Base-by-base conservation (phyloP, 2,888 invertebrate genomes). In the Drosophila lutescens region DNA sequence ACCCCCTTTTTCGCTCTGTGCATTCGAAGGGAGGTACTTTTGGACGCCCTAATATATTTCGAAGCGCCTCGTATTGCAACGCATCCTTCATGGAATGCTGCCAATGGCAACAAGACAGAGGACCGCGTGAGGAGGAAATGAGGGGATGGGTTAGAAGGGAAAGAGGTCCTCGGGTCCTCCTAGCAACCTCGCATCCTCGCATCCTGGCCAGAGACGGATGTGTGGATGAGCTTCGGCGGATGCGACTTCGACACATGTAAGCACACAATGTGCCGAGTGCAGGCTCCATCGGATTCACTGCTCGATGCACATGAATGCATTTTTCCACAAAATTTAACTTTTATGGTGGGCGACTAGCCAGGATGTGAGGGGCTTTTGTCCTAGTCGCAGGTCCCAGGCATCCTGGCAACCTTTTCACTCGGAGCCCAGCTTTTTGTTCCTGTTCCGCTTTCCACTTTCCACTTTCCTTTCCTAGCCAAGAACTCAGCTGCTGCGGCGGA, bases 311-410 rank as follows among this genome's bases (percentile, higher is more conserved):
- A 88, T 84, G 89, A 89, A 84, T 86, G 82, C 78, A 77, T 80
- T 80, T 82, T 89, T 88, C 86, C 86, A 76, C 89, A 86, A 78
- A 81, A 89, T 86, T 89, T 86, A 86, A 88, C 81, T 80, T 80
- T 74, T 74, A 77, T 63, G 77, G 70, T 53, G 73, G 46, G 50
- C 26, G 62, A 32, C 20, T 55, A 26, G 53, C 15, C 20, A 17
- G 43, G 38, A 47, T 58, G 58, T 40, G 38, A 15, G 36, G 34
- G 20, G 40, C 50, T n/a, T 46, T 69, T 63, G 74, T 55, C 62
- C 15, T 58, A 49, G 59, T 60, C 53, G 58, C 41, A 57, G 49
- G 49, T 60, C 65, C 57, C 32, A 12, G 53, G 56, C 63, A 53
- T 44, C 62, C 62, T 49, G 50, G 30, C 34, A 50, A 36, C 49